phyloP scores from a whole-genome alignment of 2,888 invertebrate genomes.

The Drosophila putrida region DNA sequence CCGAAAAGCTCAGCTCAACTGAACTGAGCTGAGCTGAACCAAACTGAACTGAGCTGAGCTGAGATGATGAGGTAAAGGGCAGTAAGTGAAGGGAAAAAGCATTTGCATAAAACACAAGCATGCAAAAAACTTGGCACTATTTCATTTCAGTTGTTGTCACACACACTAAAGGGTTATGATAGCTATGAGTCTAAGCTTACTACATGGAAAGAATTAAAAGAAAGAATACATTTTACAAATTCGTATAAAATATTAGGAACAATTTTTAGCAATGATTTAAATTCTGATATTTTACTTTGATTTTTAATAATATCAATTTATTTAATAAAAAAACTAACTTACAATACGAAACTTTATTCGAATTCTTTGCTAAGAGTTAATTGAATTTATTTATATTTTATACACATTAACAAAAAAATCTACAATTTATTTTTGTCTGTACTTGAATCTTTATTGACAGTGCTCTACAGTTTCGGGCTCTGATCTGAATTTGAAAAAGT shows the following conservation, averaged over 20 bases:
- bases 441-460: too few species aligned
- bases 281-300: too few species aligned
- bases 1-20: constrained; percentile 45
- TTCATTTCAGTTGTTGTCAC: constrained; percentile 60
- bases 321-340: too few species aligned
- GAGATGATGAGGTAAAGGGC: background rate
- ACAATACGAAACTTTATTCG: too few species aligned
- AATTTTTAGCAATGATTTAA: background rate
- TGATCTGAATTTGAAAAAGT: constrained; percentile 2
- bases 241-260: too few species aligned
- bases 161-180: background rate
- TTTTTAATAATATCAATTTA: too few species aligned
- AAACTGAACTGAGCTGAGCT: background rate
- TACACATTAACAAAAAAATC: too few species aligned
- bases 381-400: too few species aligned
- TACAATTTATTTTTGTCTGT: too few species aligned
- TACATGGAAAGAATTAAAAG: background rate
- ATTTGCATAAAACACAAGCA: constrained; percentile 76
- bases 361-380: too few species aligned
- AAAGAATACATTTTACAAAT: background rate
- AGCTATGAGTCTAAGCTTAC: background rate
- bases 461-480: too few species aligned
- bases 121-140: constrained; percentile 72
- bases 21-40: constrained; percentile 27
- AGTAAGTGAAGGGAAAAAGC: constrained; percentile 21